Percentiles rank a stretch among this genome's conserved stretches.
phyloP scores from a whole-genome alignment of 2,113 vertebrate genomes.

The Heliornis fulica region DNA sequence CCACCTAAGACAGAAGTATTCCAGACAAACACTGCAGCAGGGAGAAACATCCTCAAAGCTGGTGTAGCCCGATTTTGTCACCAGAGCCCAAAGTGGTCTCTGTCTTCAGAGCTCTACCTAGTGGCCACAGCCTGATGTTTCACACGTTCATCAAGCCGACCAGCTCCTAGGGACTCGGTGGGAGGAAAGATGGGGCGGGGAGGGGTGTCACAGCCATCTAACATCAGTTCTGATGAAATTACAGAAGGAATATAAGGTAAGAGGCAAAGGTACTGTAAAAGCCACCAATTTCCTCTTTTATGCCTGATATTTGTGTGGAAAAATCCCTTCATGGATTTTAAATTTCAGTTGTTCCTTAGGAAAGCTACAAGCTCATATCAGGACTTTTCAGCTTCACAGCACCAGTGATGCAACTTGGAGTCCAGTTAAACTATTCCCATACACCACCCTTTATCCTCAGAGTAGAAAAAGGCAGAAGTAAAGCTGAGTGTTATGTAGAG shows the following conservation, averaged over 20 bases:
- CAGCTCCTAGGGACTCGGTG: neutral
- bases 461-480: neutral
- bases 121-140: neutral
- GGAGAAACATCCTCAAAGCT: neutral
- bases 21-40: neutral
- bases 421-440: neutral
- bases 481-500: neutral
- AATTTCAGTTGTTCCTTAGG: neutral
- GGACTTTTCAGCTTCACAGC: neutral
- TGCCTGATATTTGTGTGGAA: neutral
- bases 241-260: neutral
- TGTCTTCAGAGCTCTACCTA: slow-evolving; percentile 48
- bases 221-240: neutral
- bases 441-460: neutral
- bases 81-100: neutral
- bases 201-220: neutral
- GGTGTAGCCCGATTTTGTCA: neutral
- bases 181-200: no score
- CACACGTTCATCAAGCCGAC: neutral
- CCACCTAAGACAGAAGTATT: neutral
- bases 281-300: neutral
- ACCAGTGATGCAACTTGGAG: neutral
- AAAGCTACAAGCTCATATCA: neutral
- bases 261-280: neutral
- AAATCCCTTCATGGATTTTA: neutral